These are phyloP conservation scores for Menidia beryllina DNA, from an alignment of 2,113 vertebrate genomes.

Conservation along the genomic window DNA sequence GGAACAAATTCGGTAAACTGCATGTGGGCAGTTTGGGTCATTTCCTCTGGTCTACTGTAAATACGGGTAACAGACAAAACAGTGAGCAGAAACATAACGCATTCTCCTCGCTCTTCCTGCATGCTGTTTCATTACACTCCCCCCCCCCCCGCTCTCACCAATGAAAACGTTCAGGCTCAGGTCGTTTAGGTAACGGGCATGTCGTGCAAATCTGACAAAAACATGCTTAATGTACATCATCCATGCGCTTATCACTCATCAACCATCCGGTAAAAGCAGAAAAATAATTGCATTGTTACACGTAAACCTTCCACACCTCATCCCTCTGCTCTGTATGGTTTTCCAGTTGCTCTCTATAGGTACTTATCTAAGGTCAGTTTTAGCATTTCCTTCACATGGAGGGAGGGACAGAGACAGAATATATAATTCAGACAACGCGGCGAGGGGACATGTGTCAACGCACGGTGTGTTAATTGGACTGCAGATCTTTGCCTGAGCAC, in stretches of 20 bases:
- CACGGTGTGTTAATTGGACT: conserved; percentile 57
- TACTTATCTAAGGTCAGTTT: conserved; percentile 59
- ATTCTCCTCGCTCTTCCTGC: conserved; percentile 13
- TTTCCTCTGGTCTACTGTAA: conserved; percentile 1
- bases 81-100: neutral
- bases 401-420: conserved; percentile 29
- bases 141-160: conserved; percentile 3
- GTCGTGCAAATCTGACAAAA: conserved; percentile 30
- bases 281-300: conserved; percentile 27
- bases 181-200: conserved; percentile 39
- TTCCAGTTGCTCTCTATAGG: conserved; percentile 18
- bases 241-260: conserved; percentile 29
- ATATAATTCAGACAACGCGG: conserved; percentile 48
- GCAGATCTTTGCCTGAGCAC: conserved; percentile 51
- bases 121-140: conserved; percentile 11
- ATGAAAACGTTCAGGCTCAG: conserved; percentile 11
- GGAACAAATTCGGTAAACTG: conserved; percentile 36
- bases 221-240: conserved; percentile 20
- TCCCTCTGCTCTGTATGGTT: conserved; percentile 7
- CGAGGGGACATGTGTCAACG: conserved; percentile 44
- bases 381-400: conserved; percentile 46
- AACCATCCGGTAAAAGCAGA: conserved; percentile 27
- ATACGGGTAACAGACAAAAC: neutral
- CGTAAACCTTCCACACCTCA: conserved; percentile 21
- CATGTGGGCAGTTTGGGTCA: conserved; percentile 18